Evolutionary conservation across 2,888 invertebrate species (phyloP).

Genomic region (Eristalinus sepulchralis): DNA sequence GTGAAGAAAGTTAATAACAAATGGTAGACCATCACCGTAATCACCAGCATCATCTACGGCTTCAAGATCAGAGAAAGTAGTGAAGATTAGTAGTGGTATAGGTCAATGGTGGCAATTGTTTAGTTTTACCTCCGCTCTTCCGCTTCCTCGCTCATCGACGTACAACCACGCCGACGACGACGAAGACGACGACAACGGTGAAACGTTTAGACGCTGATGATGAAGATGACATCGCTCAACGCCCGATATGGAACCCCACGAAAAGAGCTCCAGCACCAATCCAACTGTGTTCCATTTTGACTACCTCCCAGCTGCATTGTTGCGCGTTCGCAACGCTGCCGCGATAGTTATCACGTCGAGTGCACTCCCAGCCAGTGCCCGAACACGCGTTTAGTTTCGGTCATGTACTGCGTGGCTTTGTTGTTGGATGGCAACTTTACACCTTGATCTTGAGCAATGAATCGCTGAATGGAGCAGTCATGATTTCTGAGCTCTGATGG

Average conservation of each 20-base stretch:
- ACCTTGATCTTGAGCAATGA: slow-evolving; percentile 65
- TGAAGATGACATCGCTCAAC: slow-evolving; percentile 59
- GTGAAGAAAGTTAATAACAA: slow-evolving; percentile 71
- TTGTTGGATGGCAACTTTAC: slow-evolving; percentile 35
- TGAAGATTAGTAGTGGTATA: slow-evolving; percentile 66
- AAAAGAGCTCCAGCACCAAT: slow-evolving; percentile 8
- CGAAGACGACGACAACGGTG: neutral
- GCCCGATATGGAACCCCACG: slow-evolving; percentile 6
- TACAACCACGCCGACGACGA: slow-evolving; percentile 5
- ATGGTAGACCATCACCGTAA: slow-evolving; percentile 63
- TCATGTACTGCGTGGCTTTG: slow-evolving; percentile 39
- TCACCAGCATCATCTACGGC: slow-evolving; percentile 58
- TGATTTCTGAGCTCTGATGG: slow-evolving; percentile 51
- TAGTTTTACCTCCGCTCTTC: slow-evolving; percentile 51
- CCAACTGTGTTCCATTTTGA: slow-evolving; percentile 57
- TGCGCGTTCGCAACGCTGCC: slow-evolving; percentile 17
- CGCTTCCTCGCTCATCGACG: slow-evolving; percentile 3
- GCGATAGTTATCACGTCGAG: slow-evolving; percentile 66
- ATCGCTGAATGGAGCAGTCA: slow-evolving; percentile 59
- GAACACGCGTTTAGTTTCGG: slow-evolving; percentile 62
- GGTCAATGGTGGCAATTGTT: slow-evolving; percentile 69
- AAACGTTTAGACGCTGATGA: slow-evolving; percentile 61
- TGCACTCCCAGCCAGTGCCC: slow-evolving; percentile 55
- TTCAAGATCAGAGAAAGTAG: slow-evolving; percentile 70
- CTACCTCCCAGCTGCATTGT: slow-evolving; percentile 52